Conservation (phyloP, 2,888 invertebrate species). For the Hydrotaea cyrtoneurina region DNA sequence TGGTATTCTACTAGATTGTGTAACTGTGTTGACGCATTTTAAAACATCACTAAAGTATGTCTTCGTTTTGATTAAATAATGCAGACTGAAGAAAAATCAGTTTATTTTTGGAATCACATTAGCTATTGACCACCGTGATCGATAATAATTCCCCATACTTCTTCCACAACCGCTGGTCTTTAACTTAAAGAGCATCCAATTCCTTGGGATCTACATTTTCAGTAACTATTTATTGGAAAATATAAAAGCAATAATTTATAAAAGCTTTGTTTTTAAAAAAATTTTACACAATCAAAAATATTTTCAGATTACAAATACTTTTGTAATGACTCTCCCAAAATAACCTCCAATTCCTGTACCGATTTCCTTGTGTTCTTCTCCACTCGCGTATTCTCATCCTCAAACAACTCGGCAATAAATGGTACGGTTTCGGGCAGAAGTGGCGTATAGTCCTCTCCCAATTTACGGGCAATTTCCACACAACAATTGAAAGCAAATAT, state of each 20-base stretch:
- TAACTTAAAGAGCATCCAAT: too few relatives aligned
- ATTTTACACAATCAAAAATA: not conserved
- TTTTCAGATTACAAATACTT: slow-evolving; percentile 87
- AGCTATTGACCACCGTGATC: too few relatives aligned
- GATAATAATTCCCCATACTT: too few relatives aligned
- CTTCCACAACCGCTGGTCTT: too few relatives aligned
- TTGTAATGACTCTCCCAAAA: slow-evolving; percentile 94
- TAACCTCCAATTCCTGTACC: slow-evolving; percentile 91
- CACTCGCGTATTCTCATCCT: slow-evolving; percentile 92
- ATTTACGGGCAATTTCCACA: slow-evolving; percentile 89
- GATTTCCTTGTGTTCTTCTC: slow-evolving; percentile 90
- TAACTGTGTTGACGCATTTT: too few relatives aligned
- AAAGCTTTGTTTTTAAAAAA: slow-evolving; percentile 3
- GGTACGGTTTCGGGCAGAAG: slow-evolving; percentile 96
- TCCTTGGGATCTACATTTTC: slow-evolving; percentile 23
- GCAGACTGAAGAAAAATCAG: too few relatives aligned
- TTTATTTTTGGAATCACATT: too few relatives aligned
- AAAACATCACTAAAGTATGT: too few relatives aligned
- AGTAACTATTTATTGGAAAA: slow-evolving; percentile 18
- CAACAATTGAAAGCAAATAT: slow-evolving; percentile 87
- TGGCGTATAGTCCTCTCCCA: slow-evolving; percentile 94
- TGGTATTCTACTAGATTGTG: too few relatives aligned
- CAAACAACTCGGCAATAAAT: slow-evolving; percentile 94
- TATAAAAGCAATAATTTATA: not conserved
- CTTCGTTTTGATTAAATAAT: too few relatives aligned